Conservation (phyloP, 2,888 invertebrate species). For the Platycnemis pennipes region DNA sequence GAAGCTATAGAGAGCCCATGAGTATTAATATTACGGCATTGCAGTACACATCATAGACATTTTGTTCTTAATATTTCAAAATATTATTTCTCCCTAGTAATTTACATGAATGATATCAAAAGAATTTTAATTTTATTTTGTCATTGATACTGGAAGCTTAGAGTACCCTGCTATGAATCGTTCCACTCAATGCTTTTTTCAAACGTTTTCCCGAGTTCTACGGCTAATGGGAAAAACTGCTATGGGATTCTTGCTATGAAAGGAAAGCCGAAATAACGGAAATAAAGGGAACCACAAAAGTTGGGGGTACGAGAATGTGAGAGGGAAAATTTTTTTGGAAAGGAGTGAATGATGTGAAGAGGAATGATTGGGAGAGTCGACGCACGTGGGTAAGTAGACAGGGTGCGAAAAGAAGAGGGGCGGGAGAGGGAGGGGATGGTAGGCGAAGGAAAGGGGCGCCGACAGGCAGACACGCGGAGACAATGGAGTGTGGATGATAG, state of each 20-base stretch:
- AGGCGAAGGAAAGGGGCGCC: neutral
- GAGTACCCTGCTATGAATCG: too few relatives aligned
- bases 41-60: too few relatives aligned
- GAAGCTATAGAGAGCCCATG: too few relatives aligned
- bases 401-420: neutral
- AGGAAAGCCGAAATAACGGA: neutral
- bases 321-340: neutral
- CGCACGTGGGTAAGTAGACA: neutral
- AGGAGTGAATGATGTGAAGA: neutral
- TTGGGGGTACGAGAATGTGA: neutral
- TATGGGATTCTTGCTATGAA: neutral
- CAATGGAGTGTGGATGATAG: constrained; percentile 4
- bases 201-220: neutral
- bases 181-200: neutral
- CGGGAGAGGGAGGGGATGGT: neutral
- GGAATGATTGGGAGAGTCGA: neutral
- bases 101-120: too few relatives aligned
- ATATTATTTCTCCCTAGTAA: too few relatives aligned
- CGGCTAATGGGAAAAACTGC: neutral
- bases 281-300: neutral
- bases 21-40: too few relatives aligned
- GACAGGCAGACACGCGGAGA: neutral
- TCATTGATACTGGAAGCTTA: too few relatives aligned
- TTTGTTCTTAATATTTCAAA: too few relatives aligned
- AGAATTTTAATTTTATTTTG: too few relatives aligned